Conservation (phyloP, 2,888 invertebrate genomes). For the Sialis fuliginosa region DNA sequence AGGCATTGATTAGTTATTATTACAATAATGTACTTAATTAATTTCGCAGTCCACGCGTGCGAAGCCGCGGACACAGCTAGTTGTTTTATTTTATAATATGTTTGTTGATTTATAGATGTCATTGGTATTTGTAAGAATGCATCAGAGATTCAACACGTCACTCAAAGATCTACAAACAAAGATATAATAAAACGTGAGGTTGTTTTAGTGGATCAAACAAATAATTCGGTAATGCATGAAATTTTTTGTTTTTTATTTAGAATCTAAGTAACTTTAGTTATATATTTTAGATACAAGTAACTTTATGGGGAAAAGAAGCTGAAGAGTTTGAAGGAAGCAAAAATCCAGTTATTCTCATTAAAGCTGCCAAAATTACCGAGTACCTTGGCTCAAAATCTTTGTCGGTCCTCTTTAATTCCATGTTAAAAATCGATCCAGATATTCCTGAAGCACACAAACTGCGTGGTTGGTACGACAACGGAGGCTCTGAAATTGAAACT, state of each 20-base stretch:
- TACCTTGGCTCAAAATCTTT: slow-evolving; percentile 69
- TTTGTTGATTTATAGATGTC: slow-evolving; percentile 43
- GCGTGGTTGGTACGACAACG: slow-evolving; percentile 82
- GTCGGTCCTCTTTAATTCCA: slow-evolving; percentile 33
- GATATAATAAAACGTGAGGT: slow-evolving; percentile 83
- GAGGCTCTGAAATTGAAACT: slow-evolving; percentile 42
- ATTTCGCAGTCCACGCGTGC: no score
- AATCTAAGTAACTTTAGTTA: not conserved
- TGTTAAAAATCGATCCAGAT: slow-evolving; percentile 73
- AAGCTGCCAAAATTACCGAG: slow-evolving; percentile 71
- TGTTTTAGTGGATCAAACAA: slow-evolving; percentile 68
- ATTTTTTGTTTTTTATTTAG: slow-evolving; percentile 1
- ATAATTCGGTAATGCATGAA: slow-evolving; percentile 37
- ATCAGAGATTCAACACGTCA: slow-evolving; percentile 53
- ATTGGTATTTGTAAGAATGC: slow-evolving; percentile 70
- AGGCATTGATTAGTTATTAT: no score
- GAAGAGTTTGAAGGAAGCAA: slow-evolving; percentile 60
- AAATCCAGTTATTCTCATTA: slow-evolving; percentile 71
- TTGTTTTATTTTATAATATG: no score
- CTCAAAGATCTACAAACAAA: slow-evolving; percentile 54
- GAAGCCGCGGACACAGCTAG: no score
- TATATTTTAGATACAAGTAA: slow-evolving; percentile 44
- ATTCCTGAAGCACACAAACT: slow-evolving; percentile 69
- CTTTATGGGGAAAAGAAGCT: slow-evolving; percentile 84
- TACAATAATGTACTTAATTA: no score